Evolutionary conservation across 2,113 vertebrate species (phyloP).

Genomic region (Reinhardtius hippoglossoides): DNA sequence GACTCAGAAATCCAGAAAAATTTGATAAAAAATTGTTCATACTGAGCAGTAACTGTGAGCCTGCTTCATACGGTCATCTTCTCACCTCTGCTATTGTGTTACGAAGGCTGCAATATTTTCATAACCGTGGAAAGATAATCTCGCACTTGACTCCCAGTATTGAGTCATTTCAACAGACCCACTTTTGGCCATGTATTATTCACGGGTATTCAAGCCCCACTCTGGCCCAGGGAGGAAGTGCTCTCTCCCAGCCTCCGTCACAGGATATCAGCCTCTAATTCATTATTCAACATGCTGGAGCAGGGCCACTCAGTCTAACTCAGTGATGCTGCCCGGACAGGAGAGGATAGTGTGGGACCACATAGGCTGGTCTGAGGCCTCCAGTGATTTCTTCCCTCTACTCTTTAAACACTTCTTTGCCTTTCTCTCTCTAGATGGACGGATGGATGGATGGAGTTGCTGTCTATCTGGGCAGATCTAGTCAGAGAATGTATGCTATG

Average conservation of each 20-base stretch:
- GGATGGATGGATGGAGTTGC: conserved; percentile 17
- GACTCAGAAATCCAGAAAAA: conserved; percentile 6
- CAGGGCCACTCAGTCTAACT: conserved; percentile 85
- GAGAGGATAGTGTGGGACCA: conserved; percentile 61
- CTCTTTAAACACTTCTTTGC: conserved; percentile 35
- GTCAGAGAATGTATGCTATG: conserved; percentile 10
- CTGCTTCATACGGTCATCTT: conserved; percentile 62
- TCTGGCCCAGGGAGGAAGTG: conserved; percentile 97
- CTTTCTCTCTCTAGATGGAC: conserved; percentile 16
- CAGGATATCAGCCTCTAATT: conserved; percentile 99
- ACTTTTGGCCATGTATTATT: conserved; percentile 98
- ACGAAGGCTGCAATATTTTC: conserved; percentile 89
- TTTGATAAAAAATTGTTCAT: conserved; percentile 33
- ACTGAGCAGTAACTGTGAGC: conserved; percentile 18
- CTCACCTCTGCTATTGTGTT: conserved; percentile 81
- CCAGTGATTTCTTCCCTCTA: conserved; percentile 85
- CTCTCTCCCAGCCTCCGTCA: conserved; percentile 95
- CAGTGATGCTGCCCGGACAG: conserved; percentile 72
- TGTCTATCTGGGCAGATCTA: conserved; percentile 17
- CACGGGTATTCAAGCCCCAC: conserved; percentile 98
- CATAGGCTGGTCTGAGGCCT: conserved; percentile 67
- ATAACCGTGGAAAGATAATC: conserved; percentile 96
- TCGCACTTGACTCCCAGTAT: conserved; percentile 98
- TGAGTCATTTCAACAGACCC: conserved; percentile 97
- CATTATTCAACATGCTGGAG: conserved; percentile 99